Evolutionary conservation across 2,113 vertebrate genomes (phyloP).

Genomic region (Antidorcas marsupialis): DNA sequence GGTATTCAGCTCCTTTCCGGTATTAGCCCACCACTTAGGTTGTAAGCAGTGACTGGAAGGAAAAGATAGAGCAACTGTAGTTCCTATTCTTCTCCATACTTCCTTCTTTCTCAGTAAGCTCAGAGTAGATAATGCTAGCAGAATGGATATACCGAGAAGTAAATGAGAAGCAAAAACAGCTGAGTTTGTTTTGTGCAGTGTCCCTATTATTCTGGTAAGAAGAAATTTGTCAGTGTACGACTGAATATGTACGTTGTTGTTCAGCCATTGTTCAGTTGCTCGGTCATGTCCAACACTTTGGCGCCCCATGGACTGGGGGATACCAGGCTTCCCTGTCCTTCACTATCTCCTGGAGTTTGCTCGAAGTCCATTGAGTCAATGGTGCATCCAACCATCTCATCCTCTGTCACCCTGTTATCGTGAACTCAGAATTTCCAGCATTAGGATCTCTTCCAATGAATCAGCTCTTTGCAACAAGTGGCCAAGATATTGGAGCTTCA

Average conservation of each 20-base stretch:
- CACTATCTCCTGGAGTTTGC: neutral
- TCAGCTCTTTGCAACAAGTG: neutral
- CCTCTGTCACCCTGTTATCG: neutral
- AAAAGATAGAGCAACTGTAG: rapidly evolving
- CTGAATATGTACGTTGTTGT: neutral
- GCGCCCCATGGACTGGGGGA: neutral
- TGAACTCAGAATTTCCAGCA: neutral
- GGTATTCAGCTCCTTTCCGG: neutral
- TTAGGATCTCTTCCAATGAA: neutral
- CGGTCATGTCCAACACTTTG: neutral
- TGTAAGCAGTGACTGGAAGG: neutral
- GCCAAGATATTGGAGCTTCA: neutral
- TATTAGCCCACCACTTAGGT: neutral
- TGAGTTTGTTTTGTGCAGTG: neutral
- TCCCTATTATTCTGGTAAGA: neutral
- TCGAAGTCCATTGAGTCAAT: neutral
- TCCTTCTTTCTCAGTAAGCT: neutral
- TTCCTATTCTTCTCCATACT: neutral
- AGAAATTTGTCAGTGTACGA: neutral
- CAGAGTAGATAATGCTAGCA: neutral
- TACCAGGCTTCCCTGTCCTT: neutral
- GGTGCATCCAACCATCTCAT: neutral
- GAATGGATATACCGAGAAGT: neutral
- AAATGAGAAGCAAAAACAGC: neutral
- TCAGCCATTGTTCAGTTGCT: neutral